phyloP scores from a whole-genome alignment of 2,113 vertebrate species.

The Strix uralensis region DNA sequence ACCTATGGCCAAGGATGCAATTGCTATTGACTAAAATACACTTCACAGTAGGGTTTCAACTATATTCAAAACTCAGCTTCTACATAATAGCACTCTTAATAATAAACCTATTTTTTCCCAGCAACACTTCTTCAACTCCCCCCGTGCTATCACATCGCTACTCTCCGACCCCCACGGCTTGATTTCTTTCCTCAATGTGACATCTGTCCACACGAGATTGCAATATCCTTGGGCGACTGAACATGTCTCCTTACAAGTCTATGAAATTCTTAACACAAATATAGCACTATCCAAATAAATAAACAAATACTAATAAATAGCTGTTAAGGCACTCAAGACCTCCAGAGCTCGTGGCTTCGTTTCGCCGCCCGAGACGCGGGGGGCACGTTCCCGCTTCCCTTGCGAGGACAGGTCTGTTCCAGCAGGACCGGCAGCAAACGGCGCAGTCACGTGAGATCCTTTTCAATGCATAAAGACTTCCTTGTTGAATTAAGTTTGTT shows the following conservation, averaged over 20 bases:
- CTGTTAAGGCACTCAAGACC: not conserved
- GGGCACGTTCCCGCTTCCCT: not conserved
- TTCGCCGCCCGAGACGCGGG: not conserved
- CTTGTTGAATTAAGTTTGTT: constrained; percentile 2
- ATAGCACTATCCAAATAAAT: accelerated
- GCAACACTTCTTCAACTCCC: not conserved
- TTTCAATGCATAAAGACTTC: constrained; percentile 10
- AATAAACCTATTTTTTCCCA: not conserved
- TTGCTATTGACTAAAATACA: not conserved
- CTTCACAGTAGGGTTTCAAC: not conserved
- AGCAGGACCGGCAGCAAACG: not conserved
- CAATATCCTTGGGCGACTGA: not conserved
- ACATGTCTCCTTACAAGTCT: not conserved
- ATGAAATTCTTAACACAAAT: not conserved
- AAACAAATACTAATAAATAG: not conserved
- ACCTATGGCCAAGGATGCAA: not conserved
- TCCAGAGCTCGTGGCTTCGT: not conserved
- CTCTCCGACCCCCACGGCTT: not conserved
- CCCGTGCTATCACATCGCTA: not conserved
- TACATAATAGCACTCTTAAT: not conserved
- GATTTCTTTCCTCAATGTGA: not conserved
- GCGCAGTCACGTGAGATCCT: not conserved
- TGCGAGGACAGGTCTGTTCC: not conserved
- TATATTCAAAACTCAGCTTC: not conserved
- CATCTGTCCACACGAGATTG: not conserved